Evolutionary conservation across 2,888 invertebrate genomes (phyloP).

Genomic region (Serrognathus titanus): DNA sequence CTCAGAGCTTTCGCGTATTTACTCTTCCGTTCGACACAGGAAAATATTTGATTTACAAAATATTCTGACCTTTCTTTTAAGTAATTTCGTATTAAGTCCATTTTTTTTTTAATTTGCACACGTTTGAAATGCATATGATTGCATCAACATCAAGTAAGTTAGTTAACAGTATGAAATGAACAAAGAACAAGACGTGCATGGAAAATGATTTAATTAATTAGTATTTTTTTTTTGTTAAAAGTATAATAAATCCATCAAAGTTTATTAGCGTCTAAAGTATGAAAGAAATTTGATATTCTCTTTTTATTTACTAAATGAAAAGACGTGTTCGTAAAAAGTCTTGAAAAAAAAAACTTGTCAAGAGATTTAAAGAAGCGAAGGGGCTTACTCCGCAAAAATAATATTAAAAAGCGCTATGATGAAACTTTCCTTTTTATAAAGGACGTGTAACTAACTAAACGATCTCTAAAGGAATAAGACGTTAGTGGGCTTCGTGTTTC

Average conservation of each 20-base stretch:
- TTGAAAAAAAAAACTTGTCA: neutral
- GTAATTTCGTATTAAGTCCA: too few species aligned
- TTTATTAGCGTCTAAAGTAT: slow-evolving; percentile 3
- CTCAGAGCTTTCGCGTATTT: too few species aligned
- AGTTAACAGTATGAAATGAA: too few species aligned
- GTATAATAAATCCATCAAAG: slow-evolving; percentile 8
- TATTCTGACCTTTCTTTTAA: too few species aligned
- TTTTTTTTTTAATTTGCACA: too few species aligned
- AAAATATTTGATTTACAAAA: too few species aligned
- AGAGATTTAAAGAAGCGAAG: neutral
- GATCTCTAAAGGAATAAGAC: slow-evolving; percentile 2
- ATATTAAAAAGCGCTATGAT: neutral
- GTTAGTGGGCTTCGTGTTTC: neutral
- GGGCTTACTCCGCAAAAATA: slow-evolving; percentile 4
- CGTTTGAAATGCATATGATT: too few species aligned
- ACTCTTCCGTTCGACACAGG: too few species aligned
- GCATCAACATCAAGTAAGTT: too few species aligned
- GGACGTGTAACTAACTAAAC: neutral
- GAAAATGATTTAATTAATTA: neutral
- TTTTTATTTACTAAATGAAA: slow-evolving; percentile 1
- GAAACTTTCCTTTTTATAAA: neutral
- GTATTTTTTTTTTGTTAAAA: neutral
- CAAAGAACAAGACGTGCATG: too few species aligned
- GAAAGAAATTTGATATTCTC: neutral
- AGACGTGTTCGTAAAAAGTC: slow-evolving; percentile 2